Evolutionary conservation across 2,113 vertebrate species (phyloP), one percentile per base, ranked within the genome.

Genomic region (Toxostoma redivivum): DNA sequence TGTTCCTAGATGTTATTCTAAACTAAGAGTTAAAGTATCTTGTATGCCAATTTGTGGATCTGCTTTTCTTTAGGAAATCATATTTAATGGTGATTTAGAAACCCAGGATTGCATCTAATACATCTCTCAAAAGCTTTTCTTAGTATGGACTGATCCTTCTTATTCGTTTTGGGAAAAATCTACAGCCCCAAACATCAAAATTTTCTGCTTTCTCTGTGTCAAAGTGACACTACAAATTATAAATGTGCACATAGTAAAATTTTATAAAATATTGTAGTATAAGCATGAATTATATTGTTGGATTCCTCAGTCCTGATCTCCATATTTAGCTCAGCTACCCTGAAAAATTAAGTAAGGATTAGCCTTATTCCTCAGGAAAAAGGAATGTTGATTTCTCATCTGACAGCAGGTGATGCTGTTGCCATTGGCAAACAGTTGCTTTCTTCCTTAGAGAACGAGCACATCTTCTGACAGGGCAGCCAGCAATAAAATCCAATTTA

Each of bases 351-450:
- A 51, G 10, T 21, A 65, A 65, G 2, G 5, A 15, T 66, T 51
- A 30, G 7, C 8, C 6, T 76, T 60, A 51, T 8, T 37, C 5
- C 7, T 81, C 23, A 38, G 35, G 47, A 73, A 56, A 70, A 45
- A 15, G 4, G 13, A 45, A 1, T 82, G 66, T 40, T 70, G 9
- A 58, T 71, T 92, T 54, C 25, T 71, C 51, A 30, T 70, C n/a
- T 56, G 77, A 66, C 94, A 93, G 90, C 54, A 96, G 95, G 79
- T 94, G 94, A 86, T 93, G 92, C 92, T 94, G 22, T 90, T 94
- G 81, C 35, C 79, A 69, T 2, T 66, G 66, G 48, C 31, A 87
- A 93, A 18, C 5, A 10, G 33, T 17, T 88, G 15, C 54, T 40
- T 24, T 64, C 18, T 31, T 54, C n/a, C 27, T 45, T 21, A 13